phyloP scores from a whole-genome alignment of 2,888 invertebrate species.

The Euzophera pinguis region DNA sequence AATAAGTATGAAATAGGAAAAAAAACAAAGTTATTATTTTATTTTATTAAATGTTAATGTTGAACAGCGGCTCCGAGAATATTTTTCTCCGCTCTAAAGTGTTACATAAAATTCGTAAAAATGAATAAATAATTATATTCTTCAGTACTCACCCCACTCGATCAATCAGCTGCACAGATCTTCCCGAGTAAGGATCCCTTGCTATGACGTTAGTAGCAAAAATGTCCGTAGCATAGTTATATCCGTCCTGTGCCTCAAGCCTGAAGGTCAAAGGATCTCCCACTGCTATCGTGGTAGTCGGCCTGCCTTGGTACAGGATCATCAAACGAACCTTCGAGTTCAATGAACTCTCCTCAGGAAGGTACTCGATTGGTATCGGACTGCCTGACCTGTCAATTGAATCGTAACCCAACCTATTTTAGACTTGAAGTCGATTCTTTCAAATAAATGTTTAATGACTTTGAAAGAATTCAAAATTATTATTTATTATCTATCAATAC shows the following conservation, averaged over 20 bases:
- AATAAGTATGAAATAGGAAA: too few species aligned
- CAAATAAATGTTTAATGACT: conserved; percentile 37
- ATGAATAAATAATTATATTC: too few species aligned
- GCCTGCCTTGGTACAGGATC: conserved; percentile 93
- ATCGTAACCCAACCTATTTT: conserved; percentile 70
- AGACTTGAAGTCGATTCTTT: conserved; percentile 49
- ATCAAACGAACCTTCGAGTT: conserved; percentile 92
- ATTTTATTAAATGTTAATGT: too few species aligned
- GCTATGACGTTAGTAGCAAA: conserved; percentile 96
- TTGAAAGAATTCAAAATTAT: conserved; percentile 52
- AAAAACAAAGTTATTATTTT: too few species aligned
- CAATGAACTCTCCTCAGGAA: conserved; percentile 94
- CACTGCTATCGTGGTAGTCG: conserved; percentile 95
- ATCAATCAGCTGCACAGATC: conserved; percentile 94
- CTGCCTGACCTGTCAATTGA: conserved; percentile 88
- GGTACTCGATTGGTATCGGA: conserved; percentile 94
- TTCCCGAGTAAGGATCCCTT: conserved; percentile 93
- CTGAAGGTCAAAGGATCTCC: conserved; percentile 95
- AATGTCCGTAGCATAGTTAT: conserved; percentile 92
- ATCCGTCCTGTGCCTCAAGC: conserved; percentile 93
- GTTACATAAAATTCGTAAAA: too few species aligned
- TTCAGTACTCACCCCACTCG: conserved; percentile 85
- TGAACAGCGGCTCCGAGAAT: too few species aligned
- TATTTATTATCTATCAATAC: too few species aligned
- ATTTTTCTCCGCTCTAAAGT: too few species aligned